phyloP scores from a whole-genome alignment of 2,113 vertebrate species.

The Clinocottus analis region DNA sequence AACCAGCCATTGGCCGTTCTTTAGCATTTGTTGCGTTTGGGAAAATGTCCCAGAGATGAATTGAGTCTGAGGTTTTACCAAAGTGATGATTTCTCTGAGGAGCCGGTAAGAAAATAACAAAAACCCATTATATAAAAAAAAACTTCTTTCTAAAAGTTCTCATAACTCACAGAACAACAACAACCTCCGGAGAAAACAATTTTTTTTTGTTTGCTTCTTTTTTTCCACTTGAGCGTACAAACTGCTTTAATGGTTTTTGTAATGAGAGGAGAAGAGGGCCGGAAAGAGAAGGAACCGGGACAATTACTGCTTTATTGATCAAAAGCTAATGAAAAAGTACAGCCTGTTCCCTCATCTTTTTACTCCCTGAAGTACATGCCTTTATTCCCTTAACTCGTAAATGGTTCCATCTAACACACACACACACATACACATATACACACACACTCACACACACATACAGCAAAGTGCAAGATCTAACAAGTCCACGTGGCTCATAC shows the following conservation, averaged over 20 bases:
- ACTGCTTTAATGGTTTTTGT: conserved; percentile 21
- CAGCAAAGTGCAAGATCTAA: not conserved
- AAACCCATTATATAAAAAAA: conserved; percentile 29
- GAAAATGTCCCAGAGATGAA: conserved; percentile 41
- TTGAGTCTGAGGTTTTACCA: conserved; percentile 28
- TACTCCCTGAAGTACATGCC: not conserved
- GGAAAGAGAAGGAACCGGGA: not conserved
- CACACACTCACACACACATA: not conserved
- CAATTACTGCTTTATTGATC: conserved; percentile 52
- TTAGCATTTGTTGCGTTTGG: conserved; percentile 12
- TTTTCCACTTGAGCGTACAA: not conserved
- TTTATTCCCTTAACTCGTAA: not conserved
- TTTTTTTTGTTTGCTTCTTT: not conserved
- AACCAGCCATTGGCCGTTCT: not conserved
- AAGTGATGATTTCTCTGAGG: conserved; percentile 19
- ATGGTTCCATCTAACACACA: not conserved
- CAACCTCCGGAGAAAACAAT: not conserved
- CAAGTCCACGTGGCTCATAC: not conserved
- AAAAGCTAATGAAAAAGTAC: conserved; percentile 36
- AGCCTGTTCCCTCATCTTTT: conserved; percentile 6
- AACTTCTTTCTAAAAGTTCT: conserved; percentile 8
- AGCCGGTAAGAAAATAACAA: conserved; percentile 5
- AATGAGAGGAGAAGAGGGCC: conserved; percentile 1
- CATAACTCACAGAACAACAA: conserved; percentile 25
- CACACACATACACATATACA: not conserved